Base-by-base conservation (phyloP, 2,113 vertebrate species). In the Grantiella picta region DNA sequence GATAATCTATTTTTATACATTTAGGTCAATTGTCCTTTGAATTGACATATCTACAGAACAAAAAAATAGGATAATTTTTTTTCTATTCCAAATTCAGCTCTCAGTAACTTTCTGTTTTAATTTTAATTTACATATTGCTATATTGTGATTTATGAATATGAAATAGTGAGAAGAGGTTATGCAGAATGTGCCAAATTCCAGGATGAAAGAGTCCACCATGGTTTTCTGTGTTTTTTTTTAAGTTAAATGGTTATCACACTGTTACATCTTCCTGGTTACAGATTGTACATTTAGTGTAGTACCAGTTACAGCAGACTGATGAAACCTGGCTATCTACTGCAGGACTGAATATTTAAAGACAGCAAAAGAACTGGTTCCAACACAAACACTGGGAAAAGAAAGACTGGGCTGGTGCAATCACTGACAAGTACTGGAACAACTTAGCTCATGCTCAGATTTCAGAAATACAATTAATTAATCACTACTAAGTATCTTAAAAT, bases 391-490 rank as follows among this genome's bases (percentile, higher is more conserved):
- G 50, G 47, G 81, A 86, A 86, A 78, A 94, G 65, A 90, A 90
- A 92, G 40, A 87, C 19, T 88, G 82, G 65, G 40, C 76, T 91
- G n/a, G 25, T 94, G 92, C 92, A 94, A 86, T 86, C 4, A 2
- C 89, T 69, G 87, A 96, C 89, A 76, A 96, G 70, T 86, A 94
- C 91, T 96, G 97, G 96, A 97, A 97, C 82, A 93, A 95, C 88
- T 96, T 94, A 97, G 95, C 94, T 97, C 96, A 96, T 85, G 93
- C 93, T 89, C n/a, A 5, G 54, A 91, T 95, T 96, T 89, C 87
- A 94, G 75, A 57, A 96, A 96, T 49, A 45, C 73, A 94, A 96
- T 94, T 96, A 97, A 96, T 97, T 91, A 93, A 95, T 95, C 92
- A 93, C 87, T 80, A 69, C 78, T 92, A 95, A 97, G 75, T 82